Base-by-base conservation (phyloP, 2,113 vertebrate genomes). In the Romanogobio albipinnatus region DNA sequence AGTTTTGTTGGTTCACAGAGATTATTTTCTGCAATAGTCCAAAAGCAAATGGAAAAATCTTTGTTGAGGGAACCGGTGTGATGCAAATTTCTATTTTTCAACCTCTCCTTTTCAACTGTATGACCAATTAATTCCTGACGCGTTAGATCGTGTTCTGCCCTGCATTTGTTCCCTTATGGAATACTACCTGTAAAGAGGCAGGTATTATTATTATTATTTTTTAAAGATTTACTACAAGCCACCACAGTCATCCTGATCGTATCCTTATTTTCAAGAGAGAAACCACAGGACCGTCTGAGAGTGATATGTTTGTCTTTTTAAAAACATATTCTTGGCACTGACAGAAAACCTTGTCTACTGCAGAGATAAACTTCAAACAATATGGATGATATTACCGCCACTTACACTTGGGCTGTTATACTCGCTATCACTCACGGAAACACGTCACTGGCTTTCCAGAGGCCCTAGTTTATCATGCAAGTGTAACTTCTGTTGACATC, bases 391-490 rank as follows among this genome's bases (percentile, higher is more conserved):
- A 85, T 88, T 83, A 70, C 88, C 78, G 89, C 86, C 85, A 84
- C 89, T 47, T 87, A 87, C 88, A 90, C 84, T 88, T 87, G 89
- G 84, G 87, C 90, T 22, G 86, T 58, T 77, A 64, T 82, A 86
- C 86, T 59, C 79, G 62, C 84, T 58, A 49, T 64, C 83, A 85
- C 78, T 68, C 81, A 26, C 24, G 73, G 56, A 84, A 75, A 79
- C 86, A 78, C 84, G 82, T 88, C 90, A 89, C 87, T 70, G 79
- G 82, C 86, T 51, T 84, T 87, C 91, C 88, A 93, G 94, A 93
- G 95, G 92, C 81, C 93, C 92, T 94, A 94, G 96, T 92, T 96
- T 94, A 92, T 96, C 95, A 87, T 93, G 86, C 68, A 84, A 90
- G 89, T 90, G 86, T 91, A 91, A 91, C 90, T 91, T 87, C 88